Conservation (phyloP, 2,888 invertebrate genomes). For the Plagodis pulveraria region DNA sequence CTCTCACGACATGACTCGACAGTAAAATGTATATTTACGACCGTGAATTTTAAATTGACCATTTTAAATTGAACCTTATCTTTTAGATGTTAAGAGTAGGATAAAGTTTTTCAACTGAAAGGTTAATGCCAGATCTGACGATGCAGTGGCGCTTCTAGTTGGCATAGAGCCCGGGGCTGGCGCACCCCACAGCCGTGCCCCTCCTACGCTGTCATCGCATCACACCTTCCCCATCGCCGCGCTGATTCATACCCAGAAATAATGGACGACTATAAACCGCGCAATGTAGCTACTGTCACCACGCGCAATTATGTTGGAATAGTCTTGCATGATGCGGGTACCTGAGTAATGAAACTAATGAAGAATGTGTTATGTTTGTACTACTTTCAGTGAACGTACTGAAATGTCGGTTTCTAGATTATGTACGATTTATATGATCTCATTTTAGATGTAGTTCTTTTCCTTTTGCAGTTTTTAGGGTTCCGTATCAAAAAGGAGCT, state of each 20-base stretch:
- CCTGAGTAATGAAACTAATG: constrained; percentile 40
- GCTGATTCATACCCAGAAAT: constrained; percentile 64
- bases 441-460: constrained; percentile 1
- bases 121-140: constrained; percentile 55
- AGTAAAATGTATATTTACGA: constrained; percentile 30
- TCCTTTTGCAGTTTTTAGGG: no score
- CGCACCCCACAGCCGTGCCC: constrained; percentile 62
- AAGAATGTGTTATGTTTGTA: not conserved
- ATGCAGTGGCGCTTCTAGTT: constrained; percentile 79
- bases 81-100: constrained; percentile 43
- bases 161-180: constrained; percentile 73
- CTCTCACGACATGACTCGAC: constrained; percentile 63
- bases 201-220: constrained; percentile 63
- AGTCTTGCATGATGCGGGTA: constrained; percentile 45
- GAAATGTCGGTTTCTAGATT: not conserved
- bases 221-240: constrained; percentile 63
- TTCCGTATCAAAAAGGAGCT: no score
- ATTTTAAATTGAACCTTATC: constrained; percentile 55
- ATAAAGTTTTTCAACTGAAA: constrained; percentile 39
- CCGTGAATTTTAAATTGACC: no score
- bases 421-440: not conserved
- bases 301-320: constrained; percentile 42
- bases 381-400: no score
- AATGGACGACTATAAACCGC: constrained; percentile 57
- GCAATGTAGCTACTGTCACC: constrained; percentile 55